Conservation (phyloP, 1,140 invertebrate species). For the Sarcophaga peregrina region DNA sequence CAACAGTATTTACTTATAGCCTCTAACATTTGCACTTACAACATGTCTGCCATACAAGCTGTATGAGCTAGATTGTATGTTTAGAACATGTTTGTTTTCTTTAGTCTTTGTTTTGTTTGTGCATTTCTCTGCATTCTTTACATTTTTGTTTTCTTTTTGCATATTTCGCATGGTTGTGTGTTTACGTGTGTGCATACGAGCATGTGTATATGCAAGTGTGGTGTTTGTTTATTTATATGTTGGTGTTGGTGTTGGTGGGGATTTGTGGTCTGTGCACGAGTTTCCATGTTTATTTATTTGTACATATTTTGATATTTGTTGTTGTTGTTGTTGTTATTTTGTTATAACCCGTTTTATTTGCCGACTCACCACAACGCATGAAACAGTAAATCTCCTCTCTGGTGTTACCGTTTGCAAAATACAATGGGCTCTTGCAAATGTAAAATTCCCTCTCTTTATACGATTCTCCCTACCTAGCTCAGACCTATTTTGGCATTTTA, state of each 20-base stretch:
- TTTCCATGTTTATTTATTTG: not conserved
- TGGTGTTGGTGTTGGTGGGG: not conserved
- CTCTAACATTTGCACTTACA: not conserved
- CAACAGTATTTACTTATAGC: no score
- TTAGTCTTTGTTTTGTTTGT: not conserved
- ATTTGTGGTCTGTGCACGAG: not conserved
- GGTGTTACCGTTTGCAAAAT: no score
- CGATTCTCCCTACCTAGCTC: not conserved
- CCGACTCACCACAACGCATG: no score
- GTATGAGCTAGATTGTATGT: not conserved
- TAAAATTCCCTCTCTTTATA: not conserved
- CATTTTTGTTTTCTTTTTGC: not conserved
- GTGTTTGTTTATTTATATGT: no score
- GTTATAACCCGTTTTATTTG: no score
- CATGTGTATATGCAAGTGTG: no score
- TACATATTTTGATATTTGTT: no score
- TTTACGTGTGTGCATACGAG: no score
- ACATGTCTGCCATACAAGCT: not conserved
- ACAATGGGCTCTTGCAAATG: no score
- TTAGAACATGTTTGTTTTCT: not conserved
- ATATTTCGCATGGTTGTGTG: not conserved
- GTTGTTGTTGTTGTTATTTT: no score
- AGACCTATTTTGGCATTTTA: not conserved
- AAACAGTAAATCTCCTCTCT: no score
- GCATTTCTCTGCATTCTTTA: constrained; percentile 12